These are phyloP conservation scores for Marcusenius ussheri DNA, from an alignment of 2,113 vertebrate species.

Conservation along the genomic window DNA sequence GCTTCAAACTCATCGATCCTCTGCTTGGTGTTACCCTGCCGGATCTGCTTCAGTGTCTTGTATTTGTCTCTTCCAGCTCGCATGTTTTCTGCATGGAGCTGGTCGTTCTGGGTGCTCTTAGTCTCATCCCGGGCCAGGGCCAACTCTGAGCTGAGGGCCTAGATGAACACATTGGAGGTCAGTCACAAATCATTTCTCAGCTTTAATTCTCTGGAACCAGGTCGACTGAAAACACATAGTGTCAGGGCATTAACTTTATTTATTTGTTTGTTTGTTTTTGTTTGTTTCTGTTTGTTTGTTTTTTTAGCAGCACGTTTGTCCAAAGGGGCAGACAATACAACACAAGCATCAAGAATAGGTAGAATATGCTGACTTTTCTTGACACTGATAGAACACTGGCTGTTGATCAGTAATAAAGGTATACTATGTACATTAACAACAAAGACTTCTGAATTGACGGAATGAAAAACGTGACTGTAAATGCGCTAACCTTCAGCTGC, in stretches of 20 bases:
- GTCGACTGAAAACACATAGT: neutral
- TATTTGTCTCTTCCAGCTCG: constrained; percentile 90
- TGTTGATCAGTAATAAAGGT: neutral
- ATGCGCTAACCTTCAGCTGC: constrained; percentile 74
- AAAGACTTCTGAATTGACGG: neutral
- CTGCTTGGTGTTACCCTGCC: constrained; percentile 96
- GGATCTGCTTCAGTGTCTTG: constrained; percentile 94
- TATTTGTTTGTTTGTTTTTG: neutral
- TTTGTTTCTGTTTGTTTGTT: neutral
- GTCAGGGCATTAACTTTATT: neutral
- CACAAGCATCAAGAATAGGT: neutral
- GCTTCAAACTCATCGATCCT: constrained; percentile 94
- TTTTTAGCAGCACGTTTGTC: neutral
- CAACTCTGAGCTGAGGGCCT: constrained; percentile 84
- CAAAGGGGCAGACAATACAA: neutral
- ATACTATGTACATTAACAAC: neutral
- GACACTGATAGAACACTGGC: neutral
- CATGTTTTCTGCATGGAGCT: constrained; percentile 83
- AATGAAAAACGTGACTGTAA: too few species aligned
- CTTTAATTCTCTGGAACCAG: neutral
- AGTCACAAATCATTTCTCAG: neutral
- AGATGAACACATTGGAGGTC: neutral
- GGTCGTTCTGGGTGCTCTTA: constrained; percentile 79
- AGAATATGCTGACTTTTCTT: neutral
- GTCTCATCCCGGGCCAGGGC: constrained; percentile 67